These are phyloP conservation scores for Thamnophis elegans DNA, from an alignment of 2,797 vertebrate genomes.

Conservation along the genomic window DNA sequence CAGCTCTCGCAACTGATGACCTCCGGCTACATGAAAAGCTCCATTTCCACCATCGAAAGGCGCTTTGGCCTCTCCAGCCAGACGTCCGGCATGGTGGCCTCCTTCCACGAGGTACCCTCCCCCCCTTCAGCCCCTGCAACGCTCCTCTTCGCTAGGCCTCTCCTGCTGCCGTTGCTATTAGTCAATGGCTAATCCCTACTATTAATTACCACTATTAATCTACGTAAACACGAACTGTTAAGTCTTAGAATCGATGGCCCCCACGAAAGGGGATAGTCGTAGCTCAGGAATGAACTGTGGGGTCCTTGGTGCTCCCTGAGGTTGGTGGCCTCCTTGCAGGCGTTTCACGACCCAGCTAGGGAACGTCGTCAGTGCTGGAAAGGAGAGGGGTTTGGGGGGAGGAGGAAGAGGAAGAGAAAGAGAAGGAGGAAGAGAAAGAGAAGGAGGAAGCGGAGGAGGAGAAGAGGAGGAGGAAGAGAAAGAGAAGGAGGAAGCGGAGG, in stretches of 20 bases:
- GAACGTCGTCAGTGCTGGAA: not conserved
- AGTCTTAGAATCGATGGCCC: not conserved
- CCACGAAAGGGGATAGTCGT: not conserved
- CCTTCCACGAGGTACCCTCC: slow-evolving; percentile 92
- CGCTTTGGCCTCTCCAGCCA: slow-evolving; percentile 92
- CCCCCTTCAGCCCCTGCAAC: accelerated
- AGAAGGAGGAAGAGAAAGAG: too few relatives aligned
- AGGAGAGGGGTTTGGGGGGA: too few relatives aligned
- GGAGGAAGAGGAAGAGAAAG: not conserved
- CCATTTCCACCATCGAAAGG: slow-evolving; percentile 90
- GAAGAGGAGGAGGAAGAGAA: too few relatives aligned
- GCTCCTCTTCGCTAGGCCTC: accelerated
- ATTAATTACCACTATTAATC: not conserved
- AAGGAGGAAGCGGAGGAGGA: too few relatives aligned
- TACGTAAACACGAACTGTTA: not conserved
- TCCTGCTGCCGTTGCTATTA: not conserved
- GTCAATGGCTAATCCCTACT: not conserved
- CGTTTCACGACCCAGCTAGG: not conserved
- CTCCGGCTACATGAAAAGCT: slow-evolving; percentile 91
- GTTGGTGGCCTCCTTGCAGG: not conserved
- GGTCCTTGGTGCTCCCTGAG: not conserved
- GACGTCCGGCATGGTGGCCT: slow-evolving; percentile 83
- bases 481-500: too few relatives aligned
- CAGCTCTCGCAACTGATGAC: slow-evolving; percentile 89
- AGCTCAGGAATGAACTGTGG: not conserved